phyloP scores from a whole-genome alignment of 1,140 invertebrate species.

The Drosophila bocqueti region DNA sequence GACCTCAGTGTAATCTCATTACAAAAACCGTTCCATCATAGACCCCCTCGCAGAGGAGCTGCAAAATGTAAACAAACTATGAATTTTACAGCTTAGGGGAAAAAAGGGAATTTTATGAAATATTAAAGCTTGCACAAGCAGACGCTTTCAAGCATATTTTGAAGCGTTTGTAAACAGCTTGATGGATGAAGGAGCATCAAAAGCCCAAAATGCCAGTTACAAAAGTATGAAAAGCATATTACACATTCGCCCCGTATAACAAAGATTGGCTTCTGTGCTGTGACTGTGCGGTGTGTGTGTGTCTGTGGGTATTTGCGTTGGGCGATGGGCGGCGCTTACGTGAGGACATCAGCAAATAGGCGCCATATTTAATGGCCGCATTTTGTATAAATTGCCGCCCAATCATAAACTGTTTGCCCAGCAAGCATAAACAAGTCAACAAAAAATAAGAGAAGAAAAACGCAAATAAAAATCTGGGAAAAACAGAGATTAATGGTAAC shows the following conservation, averaged over 20 bases:
- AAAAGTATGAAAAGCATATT: constrained; percentile 40
- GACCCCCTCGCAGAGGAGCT: background rate
- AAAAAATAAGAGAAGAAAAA: constrained; percentile 5
- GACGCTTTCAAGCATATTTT: constrained; percentile 16
- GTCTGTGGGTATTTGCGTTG: background rate
- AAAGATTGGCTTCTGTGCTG: constrained; percentile 16
- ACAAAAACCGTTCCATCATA: constrained; percentile 4
- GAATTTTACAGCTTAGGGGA: constrained; percentile 15
- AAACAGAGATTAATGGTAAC: constrained; percentile 2
- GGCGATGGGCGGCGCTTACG: constrained; percentile 3
- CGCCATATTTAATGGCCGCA: constrained; percentile 56
- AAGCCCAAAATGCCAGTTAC: constrained; percentile 15
- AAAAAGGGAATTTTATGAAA: constrained; percentile 10
- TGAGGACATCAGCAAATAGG: constrained; percentile 43
- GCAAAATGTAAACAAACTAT: constrained; percentile 13
- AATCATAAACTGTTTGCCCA: constrained; percentile 53
- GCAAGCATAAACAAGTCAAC: constrained; percentile 18
- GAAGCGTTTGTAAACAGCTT: constrained; percentile 20
- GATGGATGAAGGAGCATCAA: constrained; percentile 39
- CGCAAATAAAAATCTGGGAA: background rate
- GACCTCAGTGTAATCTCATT: constrained; percentile 3
- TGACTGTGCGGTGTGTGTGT: constrained; percentile 5
- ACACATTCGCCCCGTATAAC: constrained; percentile 36
- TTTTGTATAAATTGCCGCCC: constrained; percentile 43
- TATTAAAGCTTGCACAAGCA: constrained; percentile 21